Evolutionary conservation across 1,140 invertebrate genomes (phyloP).

Genomic region (Metopolophium dirhodum): DNA sequence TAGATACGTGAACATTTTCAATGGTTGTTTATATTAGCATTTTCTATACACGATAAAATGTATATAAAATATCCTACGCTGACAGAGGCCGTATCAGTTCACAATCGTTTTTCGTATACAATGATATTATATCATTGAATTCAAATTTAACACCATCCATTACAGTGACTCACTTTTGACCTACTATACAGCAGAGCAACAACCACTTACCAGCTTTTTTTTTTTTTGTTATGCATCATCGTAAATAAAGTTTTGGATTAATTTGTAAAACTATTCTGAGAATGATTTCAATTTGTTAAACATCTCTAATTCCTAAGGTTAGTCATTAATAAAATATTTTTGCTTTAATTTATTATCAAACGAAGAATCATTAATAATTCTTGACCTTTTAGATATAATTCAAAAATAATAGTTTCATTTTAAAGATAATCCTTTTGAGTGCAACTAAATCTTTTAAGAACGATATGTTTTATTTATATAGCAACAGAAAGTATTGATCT

Average conservation of each 20-base stretch:
- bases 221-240: not conserved
- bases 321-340: not conserved
- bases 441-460: not conserved
- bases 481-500: not conserved
- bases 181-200: too few species aligned
- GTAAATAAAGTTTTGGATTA: not conserved
- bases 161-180: too few species aligned
- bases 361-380: not conserved
- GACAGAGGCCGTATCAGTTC: too few species aligned
- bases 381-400: not conserved
- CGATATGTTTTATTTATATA: not conserved
- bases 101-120: too few species aligned
- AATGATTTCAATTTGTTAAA: not conserved
- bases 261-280: not conserved
- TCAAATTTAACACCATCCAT: too few species aligned
- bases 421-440: not conserved
- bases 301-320: not conserved
- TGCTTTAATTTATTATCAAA: not conserved
- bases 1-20: too few species aligned
- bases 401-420: not conserved
- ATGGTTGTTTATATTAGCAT: too few species aligned
- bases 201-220: too few species aligned
- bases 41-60: too few species aligned
- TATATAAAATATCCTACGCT: too few species aligned
- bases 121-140: too few species aligned